Percentiles rank a stretch among this genome's conserved stretches.
Evolutionary conservation across 1,140 invertebrate species (phyloP).

Genomic region (Drosophila rufa): DNA sequence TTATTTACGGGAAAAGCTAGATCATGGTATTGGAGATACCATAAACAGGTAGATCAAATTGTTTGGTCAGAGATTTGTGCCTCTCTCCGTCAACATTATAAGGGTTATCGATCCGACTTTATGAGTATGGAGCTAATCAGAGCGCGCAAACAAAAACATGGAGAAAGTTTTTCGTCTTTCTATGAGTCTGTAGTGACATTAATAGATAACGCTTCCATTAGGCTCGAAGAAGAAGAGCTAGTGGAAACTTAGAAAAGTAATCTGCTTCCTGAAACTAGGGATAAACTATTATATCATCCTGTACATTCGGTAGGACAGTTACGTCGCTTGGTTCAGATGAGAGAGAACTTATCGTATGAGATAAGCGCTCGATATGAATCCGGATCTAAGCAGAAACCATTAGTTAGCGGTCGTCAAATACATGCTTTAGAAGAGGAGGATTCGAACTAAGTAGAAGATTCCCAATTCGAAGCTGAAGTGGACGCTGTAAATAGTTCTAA

Average conservation of each 20-base stretch:
- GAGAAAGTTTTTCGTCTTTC: not conserved
- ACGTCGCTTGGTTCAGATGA: not conserved
- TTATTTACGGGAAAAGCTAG: not conserved
- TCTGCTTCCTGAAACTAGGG: not conserved
- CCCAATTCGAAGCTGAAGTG: not conserved
- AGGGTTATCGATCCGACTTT: conserved; percentile 17
- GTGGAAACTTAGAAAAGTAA: too few relatives aligned
- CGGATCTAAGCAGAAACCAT: not conserved
- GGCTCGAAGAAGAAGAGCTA: too few relatives aligned
- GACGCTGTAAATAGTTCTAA: not conserved
- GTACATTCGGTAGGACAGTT: not conserved
- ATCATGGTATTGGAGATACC: not conserved
- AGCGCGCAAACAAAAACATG: conserved; percentile 4
- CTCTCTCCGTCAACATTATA: conserved; percentile 17
- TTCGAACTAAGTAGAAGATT: not conserved
- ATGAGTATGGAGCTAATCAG: conserved; percentile 15
- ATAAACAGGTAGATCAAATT: conserved; percentile 2
- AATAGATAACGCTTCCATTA: too few relatives aligned
- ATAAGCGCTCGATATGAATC: not conserved
- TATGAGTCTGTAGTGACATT: too few relatives aligned
- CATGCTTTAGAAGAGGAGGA: not conserved
- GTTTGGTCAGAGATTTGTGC: conserved; percentile 7
- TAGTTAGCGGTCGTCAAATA: not conserved
- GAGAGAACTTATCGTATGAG: conserved; percentile 1
- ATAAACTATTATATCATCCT: not conserved